A percentile compares a stretch with the other conserved stretches of the same genome.
Evolutionary conservation across 2,797 vertebrate genomes (phyloP).

Genomic region (Sebastes melanostomus): DNA sequence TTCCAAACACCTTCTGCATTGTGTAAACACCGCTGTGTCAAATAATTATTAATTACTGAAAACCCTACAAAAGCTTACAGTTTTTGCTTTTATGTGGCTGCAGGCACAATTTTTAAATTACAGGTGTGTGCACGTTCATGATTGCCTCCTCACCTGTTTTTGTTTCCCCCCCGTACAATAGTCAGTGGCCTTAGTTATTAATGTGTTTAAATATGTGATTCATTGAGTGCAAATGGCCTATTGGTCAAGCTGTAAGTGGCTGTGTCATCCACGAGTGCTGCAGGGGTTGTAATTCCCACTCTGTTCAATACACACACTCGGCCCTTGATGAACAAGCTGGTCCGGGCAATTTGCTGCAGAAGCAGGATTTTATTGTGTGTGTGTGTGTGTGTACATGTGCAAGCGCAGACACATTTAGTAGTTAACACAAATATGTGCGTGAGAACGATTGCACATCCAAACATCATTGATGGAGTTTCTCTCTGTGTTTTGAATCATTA

Average conservation of each 20-base stretch:
- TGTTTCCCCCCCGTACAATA: slow-evolving; percentile 7
- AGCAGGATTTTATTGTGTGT: slow-evolving; percentile 47
- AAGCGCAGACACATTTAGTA: background rate
- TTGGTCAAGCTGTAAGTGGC: slow-evolving; percentile 68
- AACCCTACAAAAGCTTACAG: background rate
- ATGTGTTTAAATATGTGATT: slow-evolving; percentile 67
- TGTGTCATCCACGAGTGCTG: slow-evolving; percentile 61
- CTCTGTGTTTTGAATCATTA: slow-evolving; percentile 43
- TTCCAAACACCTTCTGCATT: background rate
- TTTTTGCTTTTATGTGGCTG: slow-evolving; percentile 5
- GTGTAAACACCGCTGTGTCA: slow-evolving; percentile 16
- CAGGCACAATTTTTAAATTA: slow-evolving; percentile 31
- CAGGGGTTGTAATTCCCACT: slow-evolving; percentile 55
- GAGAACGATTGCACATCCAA: slow-evolving; percentile 3
- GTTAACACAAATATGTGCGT: slow-evolving; percentile 7
- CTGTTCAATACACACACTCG: slow-evolving; percentile 52
- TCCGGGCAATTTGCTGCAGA: slow-evolving; percentile 50
- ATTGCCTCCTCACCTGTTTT: slow-evolving; percentile 16
- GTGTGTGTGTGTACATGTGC: background rate
- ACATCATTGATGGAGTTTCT: slow-evolving; percentile 22
- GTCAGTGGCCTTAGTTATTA: slow-evolving; percentile 51
- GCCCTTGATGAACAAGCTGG: slow-evolving; percentile 59
- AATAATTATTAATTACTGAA: slow-evolving; percentile 26
- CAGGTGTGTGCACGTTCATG: slow-evolving; percentile 22
- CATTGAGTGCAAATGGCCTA: slow-evolving; percentile 60